Percentiles rank a stretch among this genome's conserved stretches.
Conservation (phyloP, 2,797 vertebrate genomes). For the Vespertilio murinus region DNA sequence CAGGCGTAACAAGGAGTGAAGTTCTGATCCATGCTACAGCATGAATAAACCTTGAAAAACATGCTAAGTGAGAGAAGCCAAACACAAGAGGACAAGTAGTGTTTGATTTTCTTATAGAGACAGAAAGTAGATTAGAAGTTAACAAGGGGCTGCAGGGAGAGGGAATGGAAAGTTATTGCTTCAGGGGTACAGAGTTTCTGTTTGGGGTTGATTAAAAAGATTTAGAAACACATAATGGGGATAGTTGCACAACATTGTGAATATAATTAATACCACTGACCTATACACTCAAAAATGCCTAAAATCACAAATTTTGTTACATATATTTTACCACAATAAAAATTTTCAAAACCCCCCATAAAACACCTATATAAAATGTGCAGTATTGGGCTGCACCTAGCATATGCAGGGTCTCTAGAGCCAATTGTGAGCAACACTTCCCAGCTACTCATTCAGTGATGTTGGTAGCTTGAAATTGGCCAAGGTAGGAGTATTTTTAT, state of each 20-base stretch:
- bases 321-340: constrained; percentile 17
- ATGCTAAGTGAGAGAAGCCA: background rate
- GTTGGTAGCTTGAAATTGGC: background rate
- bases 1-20: background rate
- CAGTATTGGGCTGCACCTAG: background rate
- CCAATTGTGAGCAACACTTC: background rate
- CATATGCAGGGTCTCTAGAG: background rate
- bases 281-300: background rate
- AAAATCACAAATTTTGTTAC: constrained; percentile 15
- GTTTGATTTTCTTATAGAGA: constrained; percentile 4
- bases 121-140: constrained; percentile 35
- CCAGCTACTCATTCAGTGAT: background rate
- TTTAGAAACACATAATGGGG: constrained; percentile 14
- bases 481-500: background rate
- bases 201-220: constrained; percentile 30
- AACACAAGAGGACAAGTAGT: constrained; percentile 3
- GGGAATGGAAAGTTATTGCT: background rate
- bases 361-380: background rate
- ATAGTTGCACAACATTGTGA: background rate
- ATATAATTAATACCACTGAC: constrained; percentile 17
- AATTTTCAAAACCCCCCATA: background rate
- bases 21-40: background rate
- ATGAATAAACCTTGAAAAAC: background rate
- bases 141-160: background rate
- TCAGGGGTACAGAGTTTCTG: constrained; percentile 26